These are phyloP conservation scores for Phyllostomus discolor DNA, from an alignment of 2,113 vertebrate species.

Conservation along the genomic window DNA sequence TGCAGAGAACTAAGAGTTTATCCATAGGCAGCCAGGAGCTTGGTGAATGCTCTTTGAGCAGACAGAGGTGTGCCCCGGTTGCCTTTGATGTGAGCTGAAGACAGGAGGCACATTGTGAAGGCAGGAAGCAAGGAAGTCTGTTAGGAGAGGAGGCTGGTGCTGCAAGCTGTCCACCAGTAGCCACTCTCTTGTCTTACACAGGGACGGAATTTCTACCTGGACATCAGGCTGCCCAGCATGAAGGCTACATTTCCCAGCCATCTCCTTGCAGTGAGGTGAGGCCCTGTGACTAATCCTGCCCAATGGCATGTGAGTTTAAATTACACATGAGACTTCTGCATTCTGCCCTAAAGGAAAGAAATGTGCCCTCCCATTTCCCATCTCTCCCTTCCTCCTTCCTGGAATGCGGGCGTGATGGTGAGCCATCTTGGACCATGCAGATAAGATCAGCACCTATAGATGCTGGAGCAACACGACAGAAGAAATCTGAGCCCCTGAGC, in stretches of 20 bases:
- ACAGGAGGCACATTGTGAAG: neutral
- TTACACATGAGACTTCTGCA: neutral
- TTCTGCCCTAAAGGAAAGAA: neutral
- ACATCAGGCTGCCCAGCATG: neutral
- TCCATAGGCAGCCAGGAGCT: neutral
- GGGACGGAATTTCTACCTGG: neutral
- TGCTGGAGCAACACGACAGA: neutral
- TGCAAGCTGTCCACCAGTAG: neutral
- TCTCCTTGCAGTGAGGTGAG: neutral
- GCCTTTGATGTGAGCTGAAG: neutral
- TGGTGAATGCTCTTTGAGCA: neutral
- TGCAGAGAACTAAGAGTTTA: neutral
- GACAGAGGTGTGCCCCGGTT: neutral
- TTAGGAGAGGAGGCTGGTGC: neutral
- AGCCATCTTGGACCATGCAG: neutral
- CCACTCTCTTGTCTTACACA: neutral
- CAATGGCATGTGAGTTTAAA: neutral
- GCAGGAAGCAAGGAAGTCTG: neutral
- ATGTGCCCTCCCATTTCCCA: neutral
- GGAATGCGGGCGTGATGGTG: neutral
- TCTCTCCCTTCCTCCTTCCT: neutral
- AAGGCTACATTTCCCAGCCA: neutral
- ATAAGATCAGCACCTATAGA: neutral
- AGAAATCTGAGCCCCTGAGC: neutral
- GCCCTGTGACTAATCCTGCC: neutral